Evolutionary conservation across 2,797 vertebrate genomes (phyloP), one percentile per base, ranked within the genome.

Genomic region (Sardinella longiceps): DNA sequence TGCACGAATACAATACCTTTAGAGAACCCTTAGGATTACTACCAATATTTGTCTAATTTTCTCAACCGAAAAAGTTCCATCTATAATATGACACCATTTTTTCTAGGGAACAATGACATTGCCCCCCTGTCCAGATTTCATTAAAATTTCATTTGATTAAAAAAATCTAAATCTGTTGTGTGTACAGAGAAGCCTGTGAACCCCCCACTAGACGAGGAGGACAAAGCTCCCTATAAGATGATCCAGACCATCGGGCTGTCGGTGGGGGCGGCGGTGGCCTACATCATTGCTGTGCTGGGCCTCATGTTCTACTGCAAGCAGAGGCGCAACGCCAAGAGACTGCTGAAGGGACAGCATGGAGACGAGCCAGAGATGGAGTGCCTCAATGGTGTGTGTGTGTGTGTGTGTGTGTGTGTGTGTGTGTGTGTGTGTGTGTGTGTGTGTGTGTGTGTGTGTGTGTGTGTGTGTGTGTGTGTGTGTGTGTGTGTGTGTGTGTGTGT

Each of bases 301-400:
- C 97, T 99, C 91, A 99, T 99, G 98, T 99, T 99, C 91, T 99
- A 99, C 94, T 99, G 98, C 91, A 99, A 99, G 92, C 98, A 99
- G 91, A 94, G 98, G 74, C 96, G 98, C 86, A 97, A 98, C 85
- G 97, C 97, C 84, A 98, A 98, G 88, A 93, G 97, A 12, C 91
- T 95, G 90, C 96, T 98, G 92, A 99, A 99, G 89, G 95, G 95
- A 80, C 95, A 95, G 0, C 96, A 97, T 3, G 97, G 97, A 3
- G 98, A 99, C 88, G 98, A 99, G 91, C 97, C 98, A 0, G 98
- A 99, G 93, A 98, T 98, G 97, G 98, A 99, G 91, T 97, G 97
- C 88, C 96, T 99, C 85, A 99, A 99, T 0, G 98, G 98, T 99
- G 90, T 87, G 93, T 83, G 28, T 14, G 63, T 33, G 63, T 70